Conservation (phyloP, 2,113 vertebrate genomes). For the Psammodynastes pulverulentus region DNA sequence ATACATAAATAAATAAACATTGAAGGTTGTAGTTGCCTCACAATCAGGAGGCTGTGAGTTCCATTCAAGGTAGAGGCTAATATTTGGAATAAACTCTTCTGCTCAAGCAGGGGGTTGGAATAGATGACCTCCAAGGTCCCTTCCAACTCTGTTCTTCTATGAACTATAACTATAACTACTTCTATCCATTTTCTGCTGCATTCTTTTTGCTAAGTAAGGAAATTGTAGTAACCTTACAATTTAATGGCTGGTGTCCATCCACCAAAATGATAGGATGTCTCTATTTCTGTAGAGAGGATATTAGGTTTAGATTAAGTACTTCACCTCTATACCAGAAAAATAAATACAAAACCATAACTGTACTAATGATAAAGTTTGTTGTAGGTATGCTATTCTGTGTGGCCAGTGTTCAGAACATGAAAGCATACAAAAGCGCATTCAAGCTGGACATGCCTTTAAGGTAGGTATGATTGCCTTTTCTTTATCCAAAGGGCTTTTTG, state of each 20-base stretch:
- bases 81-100: too few species aligned
- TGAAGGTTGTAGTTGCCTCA: background rate
- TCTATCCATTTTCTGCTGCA: background rate
- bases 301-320: background rate
- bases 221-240: background rate
- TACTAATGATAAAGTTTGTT: background rate
- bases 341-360: rapidly evolving
- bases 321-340: background rate
- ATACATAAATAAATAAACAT: background rate
- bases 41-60: too few species aligned
- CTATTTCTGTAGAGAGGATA: background rate
- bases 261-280: rapidly evolving
- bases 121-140: too few species aligned
- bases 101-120: too few species aligned
- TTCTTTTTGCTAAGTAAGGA: background rate
- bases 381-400: constrained; percentile 75
- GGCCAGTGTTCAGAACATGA: constrained; percentile 72
- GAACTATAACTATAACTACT: background rate
- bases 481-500: background rate
- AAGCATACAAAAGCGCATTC: constrained; percentile 74
- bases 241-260: background rate
- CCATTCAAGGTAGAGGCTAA: too few species aligned
- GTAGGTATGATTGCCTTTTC: constrained; percentile 54
- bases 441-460: constrained; percentile 73
- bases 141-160: too few species aligned